A percentile compares a stretch with the other conserved stretches of the same genome.
Conservation (phyloP, 2,797 vertebrate genomes). For the Cryptoblepharus egeriae region DNA sequence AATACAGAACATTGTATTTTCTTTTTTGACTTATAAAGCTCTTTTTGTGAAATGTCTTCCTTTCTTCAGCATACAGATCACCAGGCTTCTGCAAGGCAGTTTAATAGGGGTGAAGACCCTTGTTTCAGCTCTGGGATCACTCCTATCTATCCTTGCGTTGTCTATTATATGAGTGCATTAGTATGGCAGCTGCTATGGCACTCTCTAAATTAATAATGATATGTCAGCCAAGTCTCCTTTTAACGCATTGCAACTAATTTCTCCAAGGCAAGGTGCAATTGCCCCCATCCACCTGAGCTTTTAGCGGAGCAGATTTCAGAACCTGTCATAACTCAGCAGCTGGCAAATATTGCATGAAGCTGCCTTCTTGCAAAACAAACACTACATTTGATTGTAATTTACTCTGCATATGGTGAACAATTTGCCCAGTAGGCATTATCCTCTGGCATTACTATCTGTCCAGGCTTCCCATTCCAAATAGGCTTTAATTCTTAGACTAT, state of each 20-base stretch:
- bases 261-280: slow-evolving; percentile 53
- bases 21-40: slow-evolving; percentile 33
- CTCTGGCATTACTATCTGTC: slow-evolving; percentile 44
- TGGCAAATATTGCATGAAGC: slow-evolving; percentile 48
- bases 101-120: slow-evolving; percentile 69
- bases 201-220: slow-evolving; percentile 71
- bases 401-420: slow-evolving; percentile 47
- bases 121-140: slow-evolving; percentile 54
- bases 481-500: slow-evolving; percentile 39
- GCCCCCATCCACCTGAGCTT: slow-evolving; percentile 46
- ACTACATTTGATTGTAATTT: slow-evolving; percentile 59
- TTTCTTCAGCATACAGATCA: slow-evolving; percentile 43
- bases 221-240: slow-evolving; percentile 58
- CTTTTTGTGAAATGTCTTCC: slow-evolving; percentile 44
- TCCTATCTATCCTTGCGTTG: slow-evolving; percentile 43
- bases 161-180: slow-evolving; percentile 59
- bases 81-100: slow-evolving; percentile 57
- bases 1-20: slow-evolving; percentile 48
- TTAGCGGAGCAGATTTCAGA: slow-evolving; percentile 50
- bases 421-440: slow-evolving; percentile 54
- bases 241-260: slow-evolving; percentile 68
- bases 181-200: slow-evolving; percentile 55
- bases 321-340: slow-evolving; percentile 50
- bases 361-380: slow-evolving; percentile 52
- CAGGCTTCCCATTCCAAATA: slow-evolving; percentile 44